phyloP scores from a whole-genome alignment of 2,888 invertebrate genomes.

The Dryocosmus kuriphilus region DNA sequence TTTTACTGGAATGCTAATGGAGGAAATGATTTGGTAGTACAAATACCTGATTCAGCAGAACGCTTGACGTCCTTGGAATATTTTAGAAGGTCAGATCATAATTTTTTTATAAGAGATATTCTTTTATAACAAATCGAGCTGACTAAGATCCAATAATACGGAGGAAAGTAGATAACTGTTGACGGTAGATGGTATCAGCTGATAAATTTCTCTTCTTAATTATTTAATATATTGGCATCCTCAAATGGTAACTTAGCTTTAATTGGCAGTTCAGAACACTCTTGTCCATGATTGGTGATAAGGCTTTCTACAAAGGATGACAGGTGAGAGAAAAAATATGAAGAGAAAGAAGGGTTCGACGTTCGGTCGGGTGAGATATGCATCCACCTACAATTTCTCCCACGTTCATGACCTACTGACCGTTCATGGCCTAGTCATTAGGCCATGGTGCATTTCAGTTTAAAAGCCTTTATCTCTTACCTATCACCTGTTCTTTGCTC shows the following conservation, averaged over 20 bases:
- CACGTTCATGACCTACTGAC: constrained; percentile 67
- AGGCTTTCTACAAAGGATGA: constrained; percentile 13
- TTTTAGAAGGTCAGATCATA: not conserved
- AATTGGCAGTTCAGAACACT: constrained; percentile 12
- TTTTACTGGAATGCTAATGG: constrained; percentile 8
- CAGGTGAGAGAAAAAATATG: constrained; percentile 4
- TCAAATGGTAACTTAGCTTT: not conserved
- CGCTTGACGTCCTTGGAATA: constrained; percentile 13
- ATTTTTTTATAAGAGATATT: not conserved
- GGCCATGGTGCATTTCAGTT: constrained; percentile 48
- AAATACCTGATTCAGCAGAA: constrained; percentile 32
- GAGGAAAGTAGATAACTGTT: not conserved
- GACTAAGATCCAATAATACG: not conserved
- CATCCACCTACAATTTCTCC: constrained; percentile 67
- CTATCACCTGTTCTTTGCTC: constrained; percentile 49
- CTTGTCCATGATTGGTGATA: not conserved
- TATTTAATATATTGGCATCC: not conserved
- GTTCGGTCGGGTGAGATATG: constrained; percentile 35
- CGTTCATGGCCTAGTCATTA: constrained; percentile 67
- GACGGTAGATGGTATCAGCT: not conserved
- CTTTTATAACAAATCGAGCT: not conserved
- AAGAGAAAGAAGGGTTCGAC: constrained; percentile 21
- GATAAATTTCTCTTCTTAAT: not conserved
- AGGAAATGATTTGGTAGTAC: constrained; percentile 37
- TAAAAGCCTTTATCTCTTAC: constrained; percentile 20